Conservation (phyloP, 37 sponge, comb jelly and placozoan species). For the Aplysina aerophoba region DNA sequence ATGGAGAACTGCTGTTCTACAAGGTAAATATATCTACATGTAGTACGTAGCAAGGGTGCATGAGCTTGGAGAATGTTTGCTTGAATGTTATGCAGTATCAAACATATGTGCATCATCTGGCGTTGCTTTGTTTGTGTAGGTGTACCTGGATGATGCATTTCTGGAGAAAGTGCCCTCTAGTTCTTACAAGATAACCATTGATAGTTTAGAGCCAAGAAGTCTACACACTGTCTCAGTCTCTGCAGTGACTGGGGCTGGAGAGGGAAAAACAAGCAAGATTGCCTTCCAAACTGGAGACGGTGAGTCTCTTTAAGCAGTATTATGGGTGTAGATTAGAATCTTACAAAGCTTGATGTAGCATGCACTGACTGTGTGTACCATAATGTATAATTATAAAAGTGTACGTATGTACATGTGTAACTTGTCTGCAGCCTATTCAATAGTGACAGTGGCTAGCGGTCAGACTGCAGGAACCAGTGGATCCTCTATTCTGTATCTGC, state of each 20-base stretch:
- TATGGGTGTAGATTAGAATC: too few species aligned
- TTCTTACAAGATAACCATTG: neutral
- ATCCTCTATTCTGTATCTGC: too few species aligned
- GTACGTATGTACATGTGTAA: too few species aligned
- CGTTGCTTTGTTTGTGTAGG: neutral
- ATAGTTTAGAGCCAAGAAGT: neutral
- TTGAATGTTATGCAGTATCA: too few species aligned
- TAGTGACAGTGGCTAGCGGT: too few species aligned
- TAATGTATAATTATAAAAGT: too few species aligned
- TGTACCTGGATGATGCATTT: neutral
- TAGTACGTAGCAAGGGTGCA: too few species aligned
- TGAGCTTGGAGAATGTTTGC: too few species aligned
- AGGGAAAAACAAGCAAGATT: neutral
- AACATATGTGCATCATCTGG: neutral
- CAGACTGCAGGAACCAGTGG: too few species aligned
- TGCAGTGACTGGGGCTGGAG: slow-evolving; percentile 16
- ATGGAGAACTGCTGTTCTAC: slow-evolving; percentile 3
- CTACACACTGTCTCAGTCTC: neutral
- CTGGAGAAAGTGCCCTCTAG: neutral
- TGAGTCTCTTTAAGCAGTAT: neutral
- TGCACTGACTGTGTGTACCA: too few species aligned
- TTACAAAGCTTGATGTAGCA: too few species aligned
- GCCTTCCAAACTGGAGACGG: slow-evolving; percentile 27
- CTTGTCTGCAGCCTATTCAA: too few species aligned
- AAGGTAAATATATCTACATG: neutral